Conservation (phyloP, 2,797 vertebrate species). For the Karalla daura region DNA sequence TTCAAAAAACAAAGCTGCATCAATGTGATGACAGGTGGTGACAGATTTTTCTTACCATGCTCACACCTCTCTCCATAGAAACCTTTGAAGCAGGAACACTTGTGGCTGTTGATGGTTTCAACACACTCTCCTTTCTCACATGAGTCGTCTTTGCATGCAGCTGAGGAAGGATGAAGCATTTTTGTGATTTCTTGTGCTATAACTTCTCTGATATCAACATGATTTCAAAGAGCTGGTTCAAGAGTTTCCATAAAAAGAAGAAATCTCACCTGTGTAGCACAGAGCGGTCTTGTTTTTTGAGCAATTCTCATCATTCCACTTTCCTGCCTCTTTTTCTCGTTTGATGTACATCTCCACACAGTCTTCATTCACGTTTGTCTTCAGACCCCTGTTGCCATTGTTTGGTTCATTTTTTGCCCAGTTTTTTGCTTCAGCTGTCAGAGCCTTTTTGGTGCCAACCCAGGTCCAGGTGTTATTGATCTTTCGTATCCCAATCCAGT, state of each 20-base stretch:
- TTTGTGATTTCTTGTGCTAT: too few relatives aligned
- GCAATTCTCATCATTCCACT: constrained; percentile 87
- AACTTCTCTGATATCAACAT: too few relatives aligned
- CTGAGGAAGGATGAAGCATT: constrained; percentile 50
- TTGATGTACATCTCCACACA: constrained; percentile 89
- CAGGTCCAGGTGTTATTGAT: constrained; percentile 82
- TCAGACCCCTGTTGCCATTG: constrained; percentile 20
- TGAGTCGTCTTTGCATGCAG: constrained; percentile 79
- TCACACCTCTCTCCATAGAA: constrained; percentile 83
- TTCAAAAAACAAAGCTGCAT: too few relatives aligned
- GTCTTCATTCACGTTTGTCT: constrained; percentile 39
- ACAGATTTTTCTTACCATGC: constrained; percentile 69
- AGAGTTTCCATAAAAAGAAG: too few relatives aligned
- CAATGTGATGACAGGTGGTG: too few relatives aligned
- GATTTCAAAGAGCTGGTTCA: too few relatives aligned
- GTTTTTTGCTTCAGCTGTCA: constrained; percentile 81
- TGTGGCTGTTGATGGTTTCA: constrained; percentile 85
- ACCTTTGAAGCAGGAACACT: constrained; percentile 79
- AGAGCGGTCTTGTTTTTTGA: constrained; percentile 75
- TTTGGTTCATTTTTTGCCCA: constrained; percentile 84
- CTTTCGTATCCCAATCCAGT: constrained; percentile 90
- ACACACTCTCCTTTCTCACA: constrained; percentile 85
- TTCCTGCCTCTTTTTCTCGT: constrained; percentile 38
- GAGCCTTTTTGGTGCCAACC: constrained; percentile 84
- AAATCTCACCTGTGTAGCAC: constrained; percentile 83